Evolutionary conservation across 2,113 vertebrate genomes (phyloP).

Genomic region (Bujurquina vittata): DNA sequence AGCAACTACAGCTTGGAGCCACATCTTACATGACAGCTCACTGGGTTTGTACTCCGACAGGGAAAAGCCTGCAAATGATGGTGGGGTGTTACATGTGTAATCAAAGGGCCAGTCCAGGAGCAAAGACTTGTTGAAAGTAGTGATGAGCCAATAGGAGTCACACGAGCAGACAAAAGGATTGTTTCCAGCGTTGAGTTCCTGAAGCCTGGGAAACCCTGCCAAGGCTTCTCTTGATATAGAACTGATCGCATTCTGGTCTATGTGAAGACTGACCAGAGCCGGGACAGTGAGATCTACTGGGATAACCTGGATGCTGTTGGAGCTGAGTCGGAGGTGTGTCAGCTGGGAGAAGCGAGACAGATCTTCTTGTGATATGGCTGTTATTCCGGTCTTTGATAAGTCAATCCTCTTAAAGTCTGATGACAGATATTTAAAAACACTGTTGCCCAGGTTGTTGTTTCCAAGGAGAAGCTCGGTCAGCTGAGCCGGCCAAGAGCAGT

Average conservation of each 20-base stretch:
- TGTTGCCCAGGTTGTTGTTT: conserved; percentile 69
- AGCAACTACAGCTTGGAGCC: conserved; percentile 55
- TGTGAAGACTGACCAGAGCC: conserved; percentile 42
- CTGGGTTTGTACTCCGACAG: conserved; percentile 50
- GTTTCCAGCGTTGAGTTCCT: conserved; percentile 57
- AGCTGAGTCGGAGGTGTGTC: conserved; percentile 63
- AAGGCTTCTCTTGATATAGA: conserved; percentile 49
- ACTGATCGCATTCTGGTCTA: conserved; percentile 70
- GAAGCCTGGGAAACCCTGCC: conserved; percentile 40
- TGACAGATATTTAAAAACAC: conserved; percentile 63
- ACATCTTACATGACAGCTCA: conserved; percentile 52
- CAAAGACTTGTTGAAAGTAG: conserved; percentile 62
- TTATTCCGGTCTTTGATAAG: conserved; percentile 72
- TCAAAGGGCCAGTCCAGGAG: conserved; percentile 70
- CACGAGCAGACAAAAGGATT: conserved; percentile 74
- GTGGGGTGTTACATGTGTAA: conserved; percentile 62
- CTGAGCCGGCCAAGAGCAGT: conserved; percentile 64
- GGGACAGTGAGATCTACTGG: conserved; percentile 44
- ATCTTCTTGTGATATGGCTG: conserved; percentile 32
- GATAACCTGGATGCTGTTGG: conserved; percentile 66
- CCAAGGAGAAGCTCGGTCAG: conserved; percentile 63
- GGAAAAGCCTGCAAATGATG: conserved; percentile 13
- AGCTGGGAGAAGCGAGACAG: conserved; percentile 52
- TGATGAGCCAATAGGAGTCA: conserved; percentile 72
- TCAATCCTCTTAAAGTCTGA: conserved; percentile 60